Evolutionary conservation across 2,113 vertebrate species (phyloP).

Genomic region (Amphiprion percula): DNA sequence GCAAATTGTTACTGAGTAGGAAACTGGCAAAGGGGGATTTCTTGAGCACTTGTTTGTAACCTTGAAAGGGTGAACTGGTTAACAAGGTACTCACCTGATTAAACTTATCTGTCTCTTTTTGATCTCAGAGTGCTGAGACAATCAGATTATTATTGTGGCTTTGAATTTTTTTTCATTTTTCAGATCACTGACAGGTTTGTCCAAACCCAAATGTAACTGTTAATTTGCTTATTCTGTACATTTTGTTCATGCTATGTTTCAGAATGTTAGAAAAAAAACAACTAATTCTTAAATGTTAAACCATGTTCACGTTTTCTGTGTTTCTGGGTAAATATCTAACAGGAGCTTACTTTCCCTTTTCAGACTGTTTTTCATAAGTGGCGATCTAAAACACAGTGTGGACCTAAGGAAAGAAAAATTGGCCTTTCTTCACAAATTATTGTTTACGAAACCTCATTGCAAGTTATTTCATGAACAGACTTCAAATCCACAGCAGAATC

Average conservation of each 20-base stretch:
- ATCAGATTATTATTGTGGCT: no score
- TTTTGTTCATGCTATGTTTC: no score
- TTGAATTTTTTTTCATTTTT: no score
- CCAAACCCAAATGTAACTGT: neutral
- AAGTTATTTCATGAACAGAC: neutral
- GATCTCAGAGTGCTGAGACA: no score
- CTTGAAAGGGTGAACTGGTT: neutral
- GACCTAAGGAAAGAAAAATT: no score
- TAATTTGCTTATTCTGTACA: no score
- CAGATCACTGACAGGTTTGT: no score
- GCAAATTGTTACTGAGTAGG: constrained; percentile 27
- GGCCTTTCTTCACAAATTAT: no score
- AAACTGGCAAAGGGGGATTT: neutral
- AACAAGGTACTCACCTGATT: neutral
- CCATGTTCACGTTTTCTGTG: no score
- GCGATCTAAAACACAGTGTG: neutral
- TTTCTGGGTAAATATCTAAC: neutral
- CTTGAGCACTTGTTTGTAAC: neutral
- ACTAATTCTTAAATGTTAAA: no score
- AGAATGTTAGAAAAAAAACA: no score
- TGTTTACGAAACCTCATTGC: neutral
- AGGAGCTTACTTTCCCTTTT: neutral
- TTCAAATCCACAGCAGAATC: neutral
- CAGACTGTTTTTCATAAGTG: neutral
- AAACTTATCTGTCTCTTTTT: neutral